These are phyloP conservation scores for Kradibia gibbosae DNA, from an alignment of 1,140 invertebrate species.

Conservation along the genomic window DNA sequence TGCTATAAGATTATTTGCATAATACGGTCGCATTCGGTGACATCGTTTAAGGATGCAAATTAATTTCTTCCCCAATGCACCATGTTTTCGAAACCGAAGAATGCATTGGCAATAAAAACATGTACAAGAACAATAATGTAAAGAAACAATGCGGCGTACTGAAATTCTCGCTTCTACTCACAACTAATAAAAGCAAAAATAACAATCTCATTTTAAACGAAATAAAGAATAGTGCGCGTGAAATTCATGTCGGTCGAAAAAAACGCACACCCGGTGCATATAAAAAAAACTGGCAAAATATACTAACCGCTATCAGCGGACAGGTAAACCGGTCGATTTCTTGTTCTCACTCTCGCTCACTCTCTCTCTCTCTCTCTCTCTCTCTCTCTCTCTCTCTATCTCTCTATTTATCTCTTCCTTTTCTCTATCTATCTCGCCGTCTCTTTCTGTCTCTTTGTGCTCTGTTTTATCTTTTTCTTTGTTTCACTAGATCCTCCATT, in stretches of 20 bases:
- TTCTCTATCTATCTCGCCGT: conserved; percentile 49
- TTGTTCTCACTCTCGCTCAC: conserved; percentile 35
- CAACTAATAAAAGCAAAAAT: conserved; percentile 30
- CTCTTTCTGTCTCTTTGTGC: conserved; percentile 46
- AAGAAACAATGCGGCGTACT: conserved; percentile 33
- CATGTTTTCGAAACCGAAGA: conserved; percentile 9
- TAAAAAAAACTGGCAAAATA: conserved; percentile 38
- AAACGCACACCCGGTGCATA: conserved; percentile 4
- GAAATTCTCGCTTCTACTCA: conserved; percentile 27
- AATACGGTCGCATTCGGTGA: background rate
- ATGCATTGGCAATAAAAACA: conserved; percentile 32
- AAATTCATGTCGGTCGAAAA: conserved; percentile 21
- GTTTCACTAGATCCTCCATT: conserved; percentile 44
- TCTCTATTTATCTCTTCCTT: conserved; percentile 46
- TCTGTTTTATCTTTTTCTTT: conserved; percentile 18
- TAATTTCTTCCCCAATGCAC: conserved; percentile 23
- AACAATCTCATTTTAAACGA: background rate
- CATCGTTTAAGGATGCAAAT: conserved; percentile 25
- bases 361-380: conserved; percentile 21
- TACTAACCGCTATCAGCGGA: conserved; percentile 35
- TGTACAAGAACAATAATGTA: conserved; percentile 10
- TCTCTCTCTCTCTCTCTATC: conserved; percentile 47
- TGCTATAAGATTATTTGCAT: background rate
- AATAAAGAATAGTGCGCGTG: background rate
- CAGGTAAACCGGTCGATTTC: conserved; percentile 61